phyloP scores from a whole-genome alignment of 2,113 vertebrate species.

The Cacatua alba region DNA sequence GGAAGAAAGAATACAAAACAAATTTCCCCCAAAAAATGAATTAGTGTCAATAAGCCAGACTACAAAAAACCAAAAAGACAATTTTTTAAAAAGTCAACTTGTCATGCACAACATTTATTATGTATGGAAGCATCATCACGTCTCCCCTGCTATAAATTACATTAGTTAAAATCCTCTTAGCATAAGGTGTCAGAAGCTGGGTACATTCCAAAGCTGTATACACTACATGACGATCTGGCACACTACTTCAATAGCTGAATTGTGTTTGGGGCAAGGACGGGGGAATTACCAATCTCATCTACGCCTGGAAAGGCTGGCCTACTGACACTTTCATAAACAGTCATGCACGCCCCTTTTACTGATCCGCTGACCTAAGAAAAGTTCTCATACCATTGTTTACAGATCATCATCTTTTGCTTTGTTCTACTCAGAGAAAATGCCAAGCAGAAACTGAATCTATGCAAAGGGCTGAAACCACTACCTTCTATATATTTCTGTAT shows the following conservation, averaged over 20 bases:
- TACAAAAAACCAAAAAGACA: not conserved
- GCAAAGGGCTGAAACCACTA: not conserved
- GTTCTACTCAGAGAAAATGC: not conserved
- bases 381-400: not conserved
- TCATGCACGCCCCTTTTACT: not conserved
- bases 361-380: not conserved
- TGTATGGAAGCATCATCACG: not conserved
- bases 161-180: not conserved
- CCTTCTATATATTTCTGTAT: not conserved
- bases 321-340: not conserved
- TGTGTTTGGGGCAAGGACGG: not conserved
- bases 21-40: not conserved
- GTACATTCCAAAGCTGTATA: not conserved
- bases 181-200: not conserved
- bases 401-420: not conserved
- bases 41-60: not conserved
- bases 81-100: not conserved
- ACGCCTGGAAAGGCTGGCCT: not conserved
- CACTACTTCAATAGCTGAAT: not conserved
- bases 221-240: not conserved
- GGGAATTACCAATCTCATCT: not conserved
- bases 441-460: not conserved
- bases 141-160: not conserved
- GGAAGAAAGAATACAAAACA: not conserved
- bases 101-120: not conserved